Base-by-base conservation (phyloP, 2,888 invertebrate genomes). In the Yponomeuta sedellus region DNA sequence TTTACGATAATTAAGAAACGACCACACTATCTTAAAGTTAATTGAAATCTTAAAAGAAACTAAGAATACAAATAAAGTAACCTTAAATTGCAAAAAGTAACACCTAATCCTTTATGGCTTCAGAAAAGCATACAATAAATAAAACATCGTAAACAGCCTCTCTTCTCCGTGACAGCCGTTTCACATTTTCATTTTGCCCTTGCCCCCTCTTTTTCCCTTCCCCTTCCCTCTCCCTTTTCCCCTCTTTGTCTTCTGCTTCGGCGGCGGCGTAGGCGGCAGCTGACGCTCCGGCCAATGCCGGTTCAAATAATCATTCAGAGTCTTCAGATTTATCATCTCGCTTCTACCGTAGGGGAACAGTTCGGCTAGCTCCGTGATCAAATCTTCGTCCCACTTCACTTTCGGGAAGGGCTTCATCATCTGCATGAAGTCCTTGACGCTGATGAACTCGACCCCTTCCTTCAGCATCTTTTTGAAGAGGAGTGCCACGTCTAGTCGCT, bases 241-340 rank as follows among this genome's bases (percentile, higher is more conserved):
- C 22, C 19, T 22, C 22, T 66, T 63, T 16, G 63, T 67, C 59
- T 66, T 64, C 40, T 67, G 63, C 12, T 66, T 66, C 64, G 67
- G 68, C 6, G 70, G 70, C 2, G 71, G 69, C 0, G 70, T 65
- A 2, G 67, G 66, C 11, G 69, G 69, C 0, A 69, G 64, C 25
- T 68, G 56, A 22, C 67, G 64, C 5, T 72, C 69, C 2, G 71
- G 72, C 71, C 71, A 72, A n/a, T 64, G 67, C 0, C 70, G 61
- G 19, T 66, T 71, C 71, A 63, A 44, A 40, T 61, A 69, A 12
- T 67, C 64, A 25, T 40, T 63, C 3, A 64, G 16, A 11, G n/a
- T 5, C 19, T n/a, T 34, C 19, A 64, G 16, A 66, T 68, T 56
- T 44, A 68, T 61, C 19, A 39, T 28, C 39, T 64, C 34, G 20